Evolutionary conservation across 2,797 vertebrate genomes (phyloP).

Genomic region (Syndactyla subalaris): DNA sequence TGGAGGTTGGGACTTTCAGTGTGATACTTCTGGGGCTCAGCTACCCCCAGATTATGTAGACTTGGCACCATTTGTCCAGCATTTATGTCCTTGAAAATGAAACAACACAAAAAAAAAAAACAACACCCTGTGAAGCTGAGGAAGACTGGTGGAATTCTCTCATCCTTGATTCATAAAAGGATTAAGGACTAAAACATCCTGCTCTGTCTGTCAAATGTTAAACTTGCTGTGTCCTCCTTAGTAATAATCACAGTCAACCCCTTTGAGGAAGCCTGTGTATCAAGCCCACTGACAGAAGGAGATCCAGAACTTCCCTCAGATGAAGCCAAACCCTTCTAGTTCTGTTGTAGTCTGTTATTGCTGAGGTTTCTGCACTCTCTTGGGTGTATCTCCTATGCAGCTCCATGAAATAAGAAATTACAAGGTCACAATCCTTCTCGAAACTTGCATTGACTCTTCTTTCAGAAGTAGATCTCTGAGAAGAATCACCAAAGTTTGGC

Average conservation of each 20-base stretch:
- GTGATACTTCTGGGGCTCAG: background rate
- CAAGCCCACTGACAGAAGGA: background rate
- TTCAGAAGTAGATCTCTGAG: background rate
- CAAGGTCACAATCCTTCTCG: background rate
- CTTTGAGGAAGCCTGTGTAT: background rate
- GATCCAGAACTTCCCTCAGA: background rate
- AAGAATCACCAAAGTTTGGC: background rate
- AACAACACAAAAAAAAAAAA: background rate
- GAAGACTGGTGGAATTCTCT: background rate
- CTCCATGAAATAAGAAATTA: background rate
- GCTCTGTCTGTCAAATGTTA: background rate
- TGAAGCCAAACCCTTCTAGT: background rate
- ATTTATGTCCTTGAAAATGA: background rate
- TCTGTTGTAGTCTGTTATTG: background rate
- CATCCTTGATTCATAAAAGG: background rate
- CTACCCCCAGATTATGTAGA: background rate
- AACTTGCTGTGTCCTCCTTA: background rate
- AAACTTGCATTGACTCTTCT: background rate
- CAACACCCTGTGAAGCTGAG: background rate
- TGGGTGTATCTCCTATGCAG: background rate
- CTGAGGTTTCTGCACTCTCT: background rate
- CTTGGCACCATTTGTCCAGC: background rate
- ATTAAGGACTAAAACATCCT: background rate
- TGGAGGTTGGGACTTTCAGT: background rate
- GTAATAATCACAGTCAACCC: fast-evolving